phyloP scores from a whole-genome alignment of 2,113 vertebrate genomes.

The Cairina moschata region DNA sequence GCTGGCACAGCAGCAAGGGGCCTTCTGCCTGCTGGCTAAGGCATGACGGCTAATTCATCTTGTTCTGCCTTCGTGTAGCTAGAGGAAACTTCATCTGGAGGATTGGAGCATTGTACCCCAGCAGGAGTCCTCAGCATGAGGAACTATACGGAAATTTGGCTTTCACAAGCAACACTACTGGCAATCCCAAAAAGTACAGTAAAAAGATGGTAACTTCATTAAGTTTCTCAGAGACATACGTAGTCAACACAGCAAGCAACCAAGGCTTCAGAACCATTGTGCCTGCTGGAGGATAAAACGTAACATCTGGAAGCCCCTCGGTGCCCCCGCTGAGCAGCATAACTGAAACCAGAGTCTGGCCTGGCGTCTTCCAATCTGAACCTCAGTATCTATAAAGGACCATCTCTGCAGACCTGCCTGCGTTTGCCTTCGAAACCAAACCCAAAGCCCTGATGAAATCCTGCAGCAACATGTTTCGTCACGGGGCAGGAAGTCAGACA shows the following conservation, averaged over 20 bases:
- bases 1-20: neutral
- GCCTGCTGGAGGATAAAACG: neutral
- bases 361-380: neutral
- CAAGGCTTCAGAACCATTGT: neutral
- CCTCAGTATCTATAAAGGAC: neutral
- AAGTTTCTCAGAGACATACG: neutral
- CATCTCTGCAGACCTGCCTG: neutral
- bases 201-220: neutral
- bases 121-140: neutral
- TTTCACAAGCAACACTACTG: neutral
- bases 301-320: conserved; percentile 42
- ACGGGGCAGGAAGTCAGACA: conserved; percentile 19
- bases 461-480: neutral
- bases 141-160: neutral
- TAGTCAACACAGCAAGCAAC: neutral
- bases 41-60: neutral
- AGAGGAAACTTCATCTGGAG: neutral
- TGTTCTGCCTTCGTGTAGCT: neutral
- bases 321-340: neutral
- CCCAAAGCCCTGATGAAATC: conserved; percentile 14
- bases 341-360: conserved; percentile 34
- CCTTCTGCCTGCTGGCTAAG: neutral
- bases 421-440: neutral
- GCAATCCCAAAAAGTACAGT: neutral
- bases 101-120: fast-evolving